Conservation (phyloP, 1,140 invertebrate species). For the Drosophila sp. region DNA sequence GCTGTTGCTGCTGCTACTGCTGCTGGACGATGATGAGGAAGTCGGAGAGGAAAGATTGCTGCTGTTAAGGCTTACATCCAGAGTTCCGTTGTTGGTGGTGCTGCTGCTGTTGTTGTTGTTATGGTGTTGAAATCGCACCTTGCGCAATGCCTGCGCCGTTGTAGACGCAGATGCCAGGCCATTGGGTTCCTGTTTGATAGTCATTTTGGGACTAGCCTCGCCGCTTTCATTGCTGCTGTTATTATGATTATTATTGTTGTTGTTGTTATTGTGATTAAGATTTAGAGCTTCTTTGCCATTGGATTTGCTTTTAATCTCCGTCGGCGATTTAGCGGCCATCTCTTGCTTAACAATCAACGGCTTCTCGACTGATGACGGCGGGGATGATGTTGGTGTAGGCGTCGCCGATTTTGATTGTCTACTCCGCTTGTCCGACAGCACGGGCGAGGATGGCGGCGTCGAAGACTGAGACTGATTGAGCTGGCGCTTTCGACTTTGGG, state of each 20-base stretch:
- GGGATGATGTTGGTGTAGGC: slow-evolving; percentile 27
- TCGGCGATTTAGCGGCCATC: slow-evolving; percentile 37
- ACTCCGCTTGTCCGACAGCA: slow-evolving; percentile 68
- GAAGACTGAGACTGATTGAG: slow-evolving; percentile 41
- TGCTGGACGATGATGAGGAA: slow-evolving; percentile 35
- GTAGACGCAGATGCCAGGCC: slow-evolving; percentile 34
- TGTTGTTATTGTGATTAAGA: slow-evolving; percentile 40
- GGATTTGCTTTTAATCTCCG: slow-evolving; percentile 45
- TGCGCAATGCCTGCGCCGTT: slow-evolving; percentile 60
- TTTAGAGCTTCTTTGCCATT: slow-evolving; percentile 42
- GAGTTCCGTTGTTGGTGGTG: slow-evolving; percentile 34
- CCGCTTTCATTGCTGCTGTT: slow-evolving; percentile 25
- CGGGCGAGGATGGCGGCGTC: slow-evolving; percentile 70
- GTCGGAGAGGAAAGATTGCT: slow-evolving; percentile 32
- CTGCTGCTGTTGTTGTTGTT: slow-evolving; percentile 35
- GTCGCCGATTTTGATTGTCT: slow-evolving; percentile 58
- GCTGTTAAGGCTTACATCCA: slow-evolving; percentile 31
- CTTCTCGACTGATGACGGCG: slow-evolving; percentile 44
- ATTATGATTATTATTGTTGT: slow-evolving; percentile 20
- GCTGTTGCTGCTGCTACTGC: slow-evolving; percentile 9
- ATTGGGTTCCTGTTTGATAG: slow-evolving; percentile 65
- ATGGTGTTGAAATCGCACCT: slow-evolving; percentile 72
- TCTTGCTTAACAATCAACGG: slow-evolving; percentile 59
- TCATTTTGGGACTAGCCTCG: slow-evolving; percentile 38
- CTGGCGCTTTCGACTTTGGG: slow-evolving; percentile 64